These are phyloP conservation scores for Ammospiza nelsoni DNA, from an alignment of 2,113 vertebrate genomes.

Conservation along the genomic window DNA sequence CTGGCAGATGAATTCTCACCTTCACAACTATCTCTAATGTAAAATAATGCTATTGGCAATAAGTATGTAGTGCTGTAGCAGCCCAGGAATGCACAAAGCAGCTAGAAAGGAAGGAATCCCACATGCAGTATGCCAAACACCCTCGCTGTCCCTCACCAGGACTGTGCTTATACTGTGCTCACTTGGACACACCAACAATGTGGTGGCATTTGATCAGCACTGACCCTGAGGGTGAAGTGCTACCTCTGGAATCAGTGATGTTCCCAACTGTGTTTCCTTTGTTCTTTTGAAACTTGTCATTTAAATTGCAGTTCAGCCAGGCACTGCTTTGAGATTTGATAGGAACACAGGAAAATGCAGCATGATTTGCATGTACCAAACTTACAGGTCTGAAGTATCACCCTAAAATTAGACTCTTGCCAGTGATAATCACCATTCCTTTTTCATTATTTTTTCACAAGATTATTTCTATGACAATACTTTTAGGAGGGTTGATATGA, in stretches of 20 bases:
- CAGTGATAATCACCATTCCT: background rate
- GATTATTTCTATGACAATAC: background rate
- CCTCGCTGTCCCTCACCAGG: background rate
- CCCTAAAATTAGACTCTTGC: constrained; percentile 8
- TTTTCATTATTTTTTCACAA: background rate
- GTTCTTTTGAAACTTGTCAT: background rate
- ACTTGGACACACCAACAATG: background rate
- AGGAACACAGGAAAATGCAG: background rate
- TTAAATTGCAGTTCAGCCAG: constrained; percentile 5
- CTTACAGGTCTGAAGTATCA: background rate
- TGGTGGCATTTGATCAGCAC: background rate
- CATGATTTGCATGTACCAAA: background rate
- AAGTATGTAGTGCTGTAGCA: background rate
- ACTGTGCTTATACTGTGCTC: background rate
- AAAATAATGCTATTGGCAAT: background rate
- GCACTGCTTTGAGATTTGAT: background rate
- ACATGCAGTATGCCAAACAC: background rate
- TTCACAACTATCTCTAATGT: background rate
- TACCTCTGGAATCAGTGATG: background rate
- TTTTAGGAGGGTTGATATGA: background rate
- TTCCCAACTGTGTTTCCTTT: background rate
- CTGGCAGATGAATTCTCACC: background rate
- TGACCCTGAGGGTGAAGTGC: background rate
- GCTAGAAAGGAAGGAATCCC: background rate
- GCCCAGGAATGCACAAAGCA: background rate